Conservation (phyloP, 2,113 vertebrate species). For the Phoenicopterus ruber region DNA sequence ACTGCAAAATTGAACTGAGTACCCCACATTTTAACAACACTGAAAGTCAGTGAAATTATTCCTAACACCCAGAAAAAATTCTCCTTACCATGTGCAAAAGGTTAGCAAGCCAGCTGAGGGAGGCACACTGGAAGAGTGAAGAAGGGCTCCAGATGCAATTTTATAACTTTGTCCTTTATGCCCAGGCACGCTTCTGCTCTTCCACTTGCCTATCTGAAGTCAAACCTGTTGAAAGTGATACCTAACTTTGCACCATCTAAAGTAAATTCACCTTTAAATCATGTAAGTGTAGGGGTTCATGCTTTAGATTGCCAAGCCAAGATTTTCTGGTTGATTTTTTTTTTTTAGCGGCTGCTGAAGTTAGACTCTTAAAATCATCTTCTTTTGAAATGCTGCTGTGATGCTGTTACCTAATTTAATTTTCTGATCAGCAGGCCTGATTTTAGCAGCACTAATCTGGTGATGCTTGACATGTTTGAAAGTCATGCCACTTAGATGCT, state of each 20-base stretch:
- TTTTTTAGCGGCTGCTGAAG: background rate
- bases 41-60: background rate
- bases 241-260: background rate
- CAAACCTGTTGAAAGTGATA: background rate
- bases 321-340: background rate
- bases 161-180: background rate
- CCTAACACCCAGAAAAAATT: background rate
- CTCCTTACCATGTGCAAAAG: background rate
- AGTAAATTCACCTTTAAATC: background rate
- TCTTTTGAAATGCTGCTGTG: background rate
- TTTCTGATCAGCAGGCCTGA: background rate
- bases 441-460: background rate
- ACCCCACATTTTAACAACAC: background rate
- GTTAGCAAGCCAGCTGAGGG: background rate
- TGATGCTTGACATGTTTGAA: background rate
- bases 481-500: background rate
- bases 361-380: background rate
- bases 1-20: background rate
- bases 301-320: background rate
- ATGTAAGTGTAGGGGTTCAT: background rate
- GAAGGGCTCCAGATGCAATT: background rate
- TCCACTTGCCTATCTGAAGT: background rate
- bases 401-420: background rate
- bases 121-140: background rate
- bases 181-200: background rate